Base-by-base conservation (phyloP, 1,140 invertebrate genomes). In the Tetramorium simillimum region DNA sequence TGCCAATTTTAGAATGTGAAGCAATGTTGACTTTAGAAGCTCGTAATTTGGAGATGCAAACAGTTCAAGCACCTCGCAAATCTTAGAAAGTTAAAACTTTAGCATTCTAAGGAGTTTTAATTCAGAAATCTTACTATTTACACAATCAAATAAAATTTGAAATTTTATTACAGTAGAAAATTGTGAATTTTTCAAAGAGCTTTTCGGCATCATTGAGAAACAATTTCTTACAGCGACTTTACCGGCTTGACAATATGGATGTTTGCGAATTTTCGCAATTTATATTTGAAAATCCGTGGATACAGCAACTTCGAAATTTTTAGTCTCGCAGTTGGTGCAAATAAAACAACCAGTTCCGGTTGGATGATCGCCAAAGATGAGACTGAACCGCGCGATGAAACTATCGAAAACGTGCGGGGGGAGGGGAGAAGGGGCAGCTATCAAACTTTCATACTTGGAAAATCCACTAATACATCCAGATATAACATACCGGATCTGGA, bases 361-460 rank as follows among this genome's bases (percentile, higher is more conserved):
- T 84, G 69, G 80, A 84, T 21, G 69, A 60, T 75, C 18, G 80
- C 53, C 69, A 75, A 84, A 33, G 40, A 75, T 60, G 21, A 56
- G 7, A 33, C 21, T 18, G n/a, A 75, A 28, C 53, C 40, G 40
- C 28, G 40, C 80, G 69, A 75, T 40, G 40, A 28, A 73, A 73
- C 40, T 73, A 37, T 84, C 40, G 70, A 73, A 60, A 84, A 75
- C 9, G 43, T 75, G 62, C 69, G 51, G 40, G 18, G 10, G 33
- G 4, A 33, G 33, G 33, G 33, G 33, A 3, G 3, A n/a, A n/a
- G 33, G 33, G 3, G 33, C 3, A 33, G 14, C 37, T 73, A 75
- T 84, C 69, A 84, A 84, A 84, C 69, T 75, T 84, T 84, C 69
- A 75, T 84, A 60, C n/a, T 73, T 40, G 0, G 69, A 49, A 60